These are phyloP conservation scores for Chiloscyllium punctatum DNA, from an alignment of 2,797 vertebrate species.

Conservation along the genomic window DNA sequence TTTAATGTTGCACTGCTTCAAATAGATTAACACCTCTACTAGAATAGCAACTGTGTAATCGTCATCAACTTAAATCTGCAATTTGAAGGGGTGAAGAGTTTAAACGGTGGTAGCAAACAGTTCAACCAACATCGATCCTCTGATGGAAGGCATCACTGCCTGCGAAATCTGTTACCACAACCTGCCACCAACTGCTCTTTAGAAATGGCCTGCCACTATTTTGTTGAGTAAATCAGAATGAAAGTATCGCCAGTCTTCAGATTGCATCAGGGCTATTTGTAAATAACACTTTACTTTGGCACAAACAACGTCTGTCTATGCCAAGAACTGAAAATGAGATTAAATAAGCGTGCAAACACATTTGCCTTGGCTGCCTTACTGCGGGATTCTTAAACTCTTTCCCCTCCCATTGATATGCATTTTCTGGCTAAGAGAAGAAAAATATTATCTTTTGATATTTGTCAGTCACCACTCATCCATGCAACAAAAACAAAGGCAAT, in stretches of 20 bases:
- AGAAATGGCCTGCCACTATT: background rate
- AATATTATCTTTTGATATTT: background rate
- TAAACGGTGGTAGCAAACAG: background rate
- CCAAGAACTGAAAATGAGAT: constrained; percentile 1
- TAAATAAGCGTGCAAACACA: background rate
- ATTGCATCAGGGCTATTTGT: background rate
- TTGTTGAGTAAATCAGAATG: background rate
- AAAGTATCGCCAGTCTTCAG: background rate
- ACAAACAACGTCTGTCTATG: background rate
- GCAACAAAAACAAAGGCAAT: background rate
- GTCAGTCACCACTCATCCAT: background rate
- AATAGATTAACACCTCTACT: background rate
- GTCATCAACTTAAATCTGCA: background rate
- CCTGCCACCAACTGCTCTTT: background rate
- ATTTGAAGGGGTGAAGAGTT: background rate
- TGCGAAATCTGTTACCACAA: background rate
- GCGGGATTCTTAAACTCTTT: background rate
- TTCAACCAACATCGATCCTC: background rate
- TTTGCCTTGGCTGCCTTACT: background rate
- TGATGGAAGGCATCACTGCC: background rate
- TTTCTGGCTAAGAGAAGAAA: background rate
- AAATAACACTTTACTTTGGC: background rate
- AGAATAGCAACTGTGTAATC: background rate
- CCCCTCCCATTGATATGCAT: background rate
- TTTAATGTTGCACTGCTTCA: background rate